These are phyloP conservation scores for Gila robusta DNA, from an alignment of 2,797 vertebrate genomes.

Conservation along the genomic window DNA sequence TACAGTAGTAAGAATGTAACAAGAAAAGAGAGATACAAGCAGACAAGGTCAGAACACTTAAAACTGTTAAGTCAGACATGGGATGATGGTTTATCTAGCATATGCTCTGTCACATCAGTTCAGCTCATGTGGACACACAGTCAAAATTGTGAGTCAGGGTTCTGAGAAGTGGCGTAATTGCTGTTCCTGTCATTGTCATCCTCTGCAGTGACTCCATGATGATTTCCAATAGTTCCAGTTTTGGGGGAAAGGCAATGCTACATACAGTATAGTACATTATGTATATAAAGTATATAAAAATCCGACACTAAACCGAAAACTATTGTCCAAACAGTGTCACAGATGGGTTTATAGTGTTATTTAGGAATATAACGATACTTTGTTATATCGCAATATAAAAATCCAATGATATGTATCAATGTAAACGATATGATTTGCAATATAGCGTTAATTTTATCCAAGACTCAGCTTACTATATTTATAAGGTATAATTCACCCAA, in stretches of 20 bases:
- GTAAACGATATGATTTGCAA: too few relatives aligned
- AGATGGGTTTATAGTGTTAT: neutral
- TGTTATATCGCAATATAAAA: too few relatives aligned
- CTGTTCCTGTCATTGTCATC: neutral
- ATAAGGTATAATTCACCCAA: neutral
- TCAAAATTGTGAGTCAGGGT: slow-evolving; percentile 19
- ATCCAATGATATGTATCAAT: neutral
- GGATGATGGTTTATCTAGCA: slow-evolving; percentile 6
- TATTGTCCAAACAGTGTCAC: neutral
- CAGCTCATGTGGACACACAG: neutral
- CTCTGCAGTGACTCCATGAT: neutral
- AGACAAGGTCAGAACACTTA: slow-evolving; percentile 1
- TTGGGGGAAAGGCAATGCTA: neutral
- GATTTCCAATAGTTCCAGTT: neutral
- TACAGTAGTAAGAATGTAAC: neutral
- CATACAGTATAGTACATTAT: neutral
- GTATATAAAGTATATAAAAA: neutral
- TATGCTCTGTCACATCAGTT: slow-evolving; percentile 23
- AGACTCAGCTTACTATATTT: neutral
- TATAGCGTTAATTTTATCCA: neutral
- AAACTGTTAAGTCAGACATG: neutral
- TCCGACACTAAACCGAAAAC: neutral
- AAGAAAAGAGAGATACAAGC: slow-evolving; percentile 3
- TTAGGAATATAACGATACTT: too few relatives aligned
- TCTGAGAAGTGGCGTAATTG: neutral